These are phyloP conservation scores for Habroteleia sp. DNA, from an alignment of 2,888 invertebrate species.

Conservation along the genomic window DNA sequence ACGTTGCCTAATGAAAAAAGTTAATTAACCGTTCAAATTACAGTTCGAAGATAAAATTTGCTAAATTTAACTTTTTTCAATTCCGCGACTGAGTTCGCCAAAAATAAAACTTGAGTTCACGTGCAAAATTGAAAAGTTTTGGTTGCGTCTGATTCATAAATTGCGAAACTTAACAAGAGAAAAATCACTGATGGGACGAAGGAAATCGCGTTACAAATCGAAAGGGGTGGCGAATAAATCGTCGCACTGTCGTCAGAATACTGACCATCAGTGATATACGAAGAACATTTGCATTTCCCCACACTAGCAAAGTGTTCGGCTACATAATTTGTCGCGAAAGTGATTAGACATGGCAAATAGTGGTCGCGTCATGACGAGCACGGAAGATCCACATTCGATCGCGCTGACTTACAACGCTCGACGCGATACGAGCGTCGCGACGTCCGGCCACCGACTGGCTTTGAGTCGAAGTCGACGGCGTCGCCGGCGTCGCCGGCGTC, in stretches of 20 bases:
- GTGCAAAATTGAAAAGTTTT: too few relatives aligned
- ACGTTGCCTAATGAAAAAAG: too few relatives aligned
- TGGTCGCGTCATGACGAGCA: constrained; percentile 23
- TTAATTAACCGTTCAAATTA: too few relatives aligned
- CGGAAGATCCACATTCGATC: constrained; percentile 48
- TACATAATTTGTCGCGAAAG: constrained; percentile 28
- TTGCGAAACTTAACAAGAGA: too few relatives aligned
- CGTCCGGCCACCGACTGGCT: constrained; percentile 74
- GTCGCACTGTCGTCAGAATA: constrained; percentile 40
- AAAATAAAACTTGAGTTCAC: too few relatives aligned
- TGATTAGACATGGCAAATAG: constrained; percentile 4
- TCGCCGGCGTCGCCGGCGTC: constrained; percentile 66
- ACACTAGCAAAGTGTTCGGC: constrained; percentile 34
- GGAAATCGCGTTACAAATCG: too few relatives aligned
- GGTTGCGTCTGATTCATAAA: too few relatives aligned
- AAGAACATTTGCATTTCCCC: constrained; percentile 47
- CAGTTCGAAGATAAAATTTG: too few relatives aligned
- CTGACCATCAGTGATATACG: constrained; percentile 62
- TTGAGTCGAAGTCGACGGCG: constrained; percentile 64
- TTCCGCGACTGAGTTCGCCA: too few relatives aligned
- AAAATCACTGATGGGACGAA: not conserved
- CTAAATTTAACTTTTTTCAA: too few relatives aligned
- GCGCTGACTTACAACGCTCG: constrained; percentile 40
- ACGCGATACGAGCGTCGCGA: constrained; percentile 72
- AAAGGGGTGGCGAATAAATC: too few relatives aligned